Base-by-base conservation (phyloP, 2,888 invertebrate species). In the Strigamia crassipes region DNA sequence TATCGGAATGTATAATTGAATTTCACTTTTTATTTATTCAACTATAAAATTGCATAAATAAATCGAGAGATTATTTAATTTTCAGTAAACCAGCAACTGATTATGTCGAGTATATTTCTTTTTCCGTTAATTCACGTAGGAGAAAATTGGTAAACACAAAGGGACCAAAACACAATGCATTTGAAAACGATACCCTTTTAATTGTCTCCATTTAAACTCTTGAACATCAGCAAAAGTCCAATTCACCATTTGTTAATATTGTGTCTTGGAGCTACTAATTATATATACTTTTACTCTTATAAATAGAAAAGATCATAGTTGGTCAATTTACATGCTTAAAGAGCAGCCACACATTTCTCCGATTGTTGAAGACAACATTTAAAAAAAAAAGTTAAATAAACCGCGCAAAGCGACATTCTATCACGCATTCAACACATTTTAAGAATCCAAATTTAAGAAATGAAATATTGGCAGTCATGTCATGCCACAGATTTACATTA, bases 161-260 rank as follows among this genome's bases (percentile, higher is more conserved):
- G 86, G 86, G 6, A 85, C 86, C 83, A 83, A 84, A 51, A 86
- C 61, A 86, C 87, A 18, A 85, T 73, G 73, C 31, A 13, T 18
- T 73, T 73, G 83, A 38, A 86, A 85, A 82, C 78, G 31, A 31
- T 31, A 27, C 73, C 73, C 73, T 73, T 73, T 73, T 73, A 27
- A 31, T 73, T 73, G 31, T 73, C 31, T 73, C 73, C 73, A 27
- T 73, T 27, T 27, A 73, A 73, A 73, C 23, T 31, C 73, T 73
- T 73, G 31, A 73, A 31, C 73, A 23, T 73, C n/a, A 73, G 73
- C 61, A 61, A 61, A 73, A 27, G 46, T 13, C 46, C 46, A 46
- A 46, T 46, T 46, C 31, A 73, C 31, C 73, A 73, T 23, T 31
- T 27, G 31, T 31, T 79, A 38, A 34, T 34, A 79, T 10, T 79